Percentiles rank a stretch among this genome's conserved stretches.
Evolutionary conservation across 2,113 vertebrate genomes (phyloP).

Genomic region (Setophaga kirtlandii): DNA sequence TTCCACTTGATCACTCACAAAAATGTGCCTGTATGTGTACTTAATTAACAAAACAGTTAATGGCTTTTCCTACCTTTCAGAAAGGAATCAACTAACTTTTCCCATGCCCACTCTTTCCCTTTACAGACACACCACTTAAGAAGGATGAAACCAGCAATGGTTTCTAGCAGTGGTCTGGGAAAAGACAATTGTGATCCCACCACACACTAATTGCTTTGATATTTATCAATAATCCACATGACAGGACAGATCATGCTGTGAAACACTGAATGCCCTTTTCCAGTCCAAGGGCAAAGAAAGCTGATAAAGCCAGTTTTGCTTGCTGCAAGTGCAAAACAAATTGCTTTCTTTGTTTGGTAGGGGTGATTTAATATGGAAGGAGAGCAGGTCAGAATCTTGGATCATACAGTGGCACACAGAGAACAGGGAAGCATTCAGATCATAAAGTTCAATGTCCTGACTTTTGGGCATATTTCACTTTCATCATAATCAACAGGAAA

Average conservation of each 20-base stretch:
- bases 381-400: not conserved
- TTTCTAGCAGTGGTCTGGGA: not conserved
- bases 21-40: not conserved
- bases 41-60: not conserved
- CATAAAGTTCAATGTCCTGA: not conserved
- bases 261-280: not conserved
- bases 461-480: not conserved
- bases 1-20: not conserved
- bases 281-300: not conserved
- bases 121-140: not conserved
- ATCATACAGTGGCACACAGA: not conserved
- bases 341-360: not conserved
- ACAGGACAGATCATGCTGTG: not conserved
- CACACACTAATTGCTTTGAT: not conserved
- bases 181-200: not conserved
- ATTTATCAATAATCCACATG: not conserved
- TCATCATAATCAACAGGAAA: not conserved
- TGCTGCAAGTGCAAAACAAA: not conserved
- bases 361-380: not conserved
- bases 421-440: slow-evolving; percentile 3
- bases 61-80: not conserved
- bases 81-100: not conserved
- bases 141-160: not conserved
- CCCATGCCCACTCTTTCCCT: not conserved
- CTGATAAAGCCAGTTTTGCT: not conserved